phyloP scores from a whole-genome alignment of 2,797 vertebrate species.

The Dipus sagitta region DNA sequence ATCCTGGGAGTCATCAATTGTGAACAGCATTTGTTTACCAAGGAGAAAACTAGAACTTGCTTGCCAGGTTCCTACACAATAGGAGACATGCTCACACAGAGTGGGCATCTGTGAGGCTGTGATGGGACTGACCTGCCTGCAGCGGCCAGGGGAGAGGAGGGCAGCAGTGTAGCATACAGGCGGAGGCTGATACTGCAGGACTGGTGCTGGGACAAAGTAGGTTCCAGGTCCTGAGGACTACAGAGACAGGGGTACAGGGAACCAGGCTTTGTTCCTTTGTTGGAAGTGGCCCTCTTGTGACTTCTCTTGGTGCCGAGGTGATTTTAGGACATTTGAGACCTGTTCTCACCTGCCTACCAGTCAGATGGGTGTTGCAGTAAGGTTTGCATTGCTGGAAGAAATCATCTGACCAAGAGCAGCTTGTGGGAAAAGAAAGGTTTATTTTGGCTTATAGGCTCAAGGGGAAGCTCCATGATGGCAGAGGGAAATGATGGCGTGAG shows the following conservation, averaged over 20 bases:
- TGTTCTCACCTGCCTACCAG: not conserved
- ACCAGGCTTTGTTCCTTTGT: not conserved
- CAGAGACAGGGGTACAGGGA: not conserved
- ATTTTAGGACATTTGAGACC: not conserved
- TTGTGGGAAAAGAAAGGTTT: no score
- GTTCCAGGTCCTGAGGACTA: not conserved
- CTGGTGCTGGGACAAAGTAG: not conserved
- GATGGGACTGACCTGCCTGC: slow-evolving; percentile 15
- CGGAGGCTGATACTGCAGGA: not conserved
- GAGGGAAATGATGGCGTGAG: no score
- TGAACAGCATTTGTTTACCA: not conserved
- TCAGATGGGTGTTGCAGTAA: no score
- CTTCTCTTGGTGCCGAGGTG: not conserved
- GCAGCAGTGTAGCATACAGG: not conserved
- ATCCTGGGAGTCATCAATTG: not conserved
- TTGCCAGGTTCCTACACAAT: accelerated
- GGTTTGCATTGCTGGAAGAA: no score
- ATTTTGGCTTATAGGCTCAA: no score
- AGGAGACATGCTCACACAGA: accelerated
- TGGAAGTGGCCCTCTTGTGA: not conserved
- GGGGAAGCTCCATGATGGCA: no score
- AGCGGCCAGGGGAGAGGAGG: not conserved
- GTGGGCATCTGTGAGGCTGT: not conserved
- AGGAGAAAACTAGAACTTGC: not conserved
- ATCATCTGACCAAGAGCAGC: no score